Evolutionary conservation across 2,888 invertebrate genomes (phyloP), one percentile per base, ranked within the genome.

Genomic region (Sesamia inferens): DNA sequence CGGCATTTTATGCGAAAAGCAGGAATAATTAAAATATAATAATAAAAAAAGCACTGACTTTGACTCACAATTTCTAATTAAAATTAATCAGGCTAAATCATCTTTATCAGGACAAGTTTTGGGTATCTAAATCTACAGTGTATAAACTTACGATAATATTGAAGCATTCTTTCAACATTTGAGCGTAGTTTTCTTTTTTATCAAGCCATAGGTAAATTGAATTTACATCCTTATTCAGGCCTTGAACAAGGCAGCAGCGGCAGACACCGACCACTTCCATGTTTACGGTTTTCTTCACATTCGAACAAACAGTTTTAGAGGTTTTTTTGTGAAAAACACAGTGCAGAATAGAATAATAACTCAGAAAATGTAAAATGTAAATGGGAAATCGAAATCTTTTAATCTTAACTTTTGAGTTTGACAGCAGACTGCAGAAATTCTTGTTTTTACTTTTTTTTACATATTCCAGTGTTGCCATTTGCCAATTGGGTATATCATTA

Each of bases 141-240:
- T 2, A 11, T 6, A 61, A 58, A 91, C 94, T 91, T 89, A 94
- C 94, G 57, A 85, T 84, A 54, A 94, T 92, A 89, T 91, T 92
- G 61, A 93, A 94, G 78, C 94, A 94, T 86, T 94, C 92, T 24
- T 88, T 80, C n/a, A 94, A 80, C 94, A 94, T 94, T 64, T 92
- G 90, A 0, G 91, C 89, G 83, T 94, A 94, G 64, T 90, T 85
- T 84, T 94, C 93, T 71, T 90, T 90, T 84, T 88, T 92, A 68
- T 93, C 90, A 8, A 90, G 75, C 87, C 89, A 92, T 68, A 82
- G 48, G 74, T 94, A 92, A 19, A 82, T 78, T 0, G 88, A 77
- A 77, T 91, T 86, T 31, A 95, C 69, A 78, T 94, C 91, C 87
- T 92, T 94, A 65, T 91, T 90, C 2, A 86, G 68, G 66, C 93